phyloP scores from a whole-genome alignment of 2,113 vertebrate species.

The Laticauda colubrina region DNA sequence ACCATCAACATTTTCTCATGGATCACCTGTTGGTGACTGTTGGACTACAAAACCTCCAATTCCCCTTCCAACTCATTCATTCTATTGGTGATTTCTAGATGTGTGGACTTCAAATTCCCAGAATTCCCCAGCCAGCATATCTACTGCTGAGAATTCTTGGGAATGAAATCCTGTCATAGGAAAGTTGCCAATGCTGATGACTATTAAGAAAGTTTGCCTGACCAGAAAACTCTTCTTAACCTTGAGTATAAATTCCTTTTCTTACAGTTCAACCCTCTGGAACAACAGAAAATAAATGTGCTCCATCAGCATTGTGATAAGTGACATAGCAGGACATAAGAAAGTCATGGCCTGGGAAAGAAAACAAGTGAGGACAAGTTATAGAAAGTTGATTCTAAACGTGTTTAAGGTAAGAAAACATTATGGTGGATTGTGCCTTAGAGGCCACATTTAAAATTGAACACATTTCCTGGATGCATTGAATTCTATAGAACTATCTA shows the following conservation, averaged over 20 bases:
- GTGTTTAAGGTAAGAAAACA: neutral
- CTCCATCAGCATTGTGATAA: neutral
- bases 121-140: neutral
- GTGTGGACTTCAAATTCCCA: neutral
- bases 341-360: neutral
- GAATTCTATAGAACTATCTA: neutral
- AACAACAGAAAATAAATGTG: neutral
- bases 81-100: neutral
- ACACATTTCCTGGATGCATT: neutral
- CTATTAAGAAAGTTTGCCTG: neutral
- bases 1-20: too few species aligned
- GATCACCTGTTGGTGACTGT: too few species aligned
- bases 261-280: neutral
- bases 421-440: neutral
- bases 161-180: neutral
- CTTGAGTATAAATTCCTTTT: neutral
- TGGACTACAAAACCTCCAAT: too few species aligned
- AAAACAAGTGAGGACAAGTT: neutral
- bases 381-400: neutral
- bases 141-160: neutral
- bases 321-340: neutral
- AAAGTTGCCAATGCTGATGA: neutral
- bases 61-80: too few species aligned
- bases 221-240: neutral
- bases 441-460: neutral